Evolutionary conservation across 2,113 vertebrate genomes (phyloP).

Genomic region (Mustela nigripes): DNA sequence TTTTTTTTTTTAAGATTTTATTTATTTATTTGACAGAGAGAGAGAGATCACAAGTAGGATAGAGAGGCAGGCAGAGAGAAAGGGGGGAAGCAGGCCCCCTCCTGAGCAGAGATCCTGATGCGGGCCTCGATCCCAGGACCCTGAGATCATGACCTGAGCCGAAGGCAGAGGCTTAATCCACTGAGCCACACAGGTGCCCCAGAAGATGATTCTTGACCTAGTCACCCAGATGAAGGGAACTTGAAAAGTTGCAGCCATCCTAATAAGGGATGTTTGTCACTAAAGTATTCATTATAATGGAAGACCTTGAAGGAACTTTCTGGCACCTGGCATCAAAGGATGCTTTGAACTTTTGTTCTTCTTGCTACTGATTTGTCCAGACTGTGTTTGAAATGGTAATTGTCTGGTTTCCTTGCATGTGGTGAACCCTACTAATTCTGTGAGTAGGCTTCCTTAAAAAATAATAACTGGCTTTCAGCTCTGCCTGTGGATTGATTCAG

Average conservation of each 20-base stretch:
- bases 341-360: not conserved
- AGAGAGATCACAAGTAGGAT: too few species aligned
- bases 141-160: too few species aligned
- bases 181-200: too few species aligned
- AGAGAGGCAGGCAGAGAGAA: too few species aligned
- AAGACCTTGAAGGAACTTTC: not conserved
- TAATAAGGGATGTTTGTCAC: not conserved
- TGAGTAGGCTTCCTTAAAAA: constrained; percentile 15
- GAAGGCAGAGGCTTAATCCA: too few species aligned
- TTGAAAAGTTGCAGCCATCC: not conserved
- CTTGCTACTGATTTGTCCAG: not conserved
- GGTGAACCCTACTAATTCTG: not conserved
- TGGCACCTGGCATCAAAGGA: not conserved
- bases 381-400: not conserved
- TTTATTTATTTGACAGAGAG: too few species aligned
- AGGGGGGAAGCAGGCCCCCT: too few species aligned
- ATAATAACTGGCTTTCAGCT: not conserved
- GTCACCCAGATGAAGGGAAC: not conserved
- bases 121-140: too few species aligned
- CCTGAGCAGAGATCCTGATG: too few species aligned
- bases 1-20: too few species aligned
- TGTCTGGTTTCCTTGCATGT: not conserved
- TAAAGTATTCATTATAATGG: not conserved
- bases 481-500: not conserved
- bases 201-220: not conserved